A percentile compares a stretch with the other conserved stretches of the same genome.
These are phyloP conservation scores for Shargacucullia verbasci DNA, from an alignment of 2,888 invertebrate species.

Conservation along the genomic window DNA sequence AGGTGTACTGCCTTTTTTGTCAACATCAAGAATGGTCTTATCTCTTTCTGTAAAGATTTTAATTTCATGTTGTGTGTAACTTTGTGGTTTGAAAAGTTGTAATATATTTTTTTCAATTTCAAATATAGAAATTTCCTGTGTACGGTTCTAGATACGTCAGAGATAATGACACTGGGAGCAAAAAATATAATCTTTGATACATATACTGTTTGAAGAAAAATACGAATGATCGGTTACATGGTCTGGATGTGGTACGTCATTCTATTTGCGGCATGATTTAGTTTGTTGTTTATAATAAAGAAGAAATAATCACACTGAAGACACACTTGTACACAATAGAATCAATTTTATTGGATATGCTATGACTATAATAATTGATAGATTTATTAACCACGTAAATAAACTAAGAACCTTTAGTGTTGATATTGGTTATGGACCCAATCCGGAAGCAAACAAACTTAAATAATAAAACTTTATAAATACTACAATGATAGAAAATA, in stretches of 20 bases:
- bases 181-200: slow-evolving; percentile 34
- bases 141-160: slow-evolving; percentile 22
- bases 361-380: no score
- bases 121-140: slow-evolving; percentile 45
- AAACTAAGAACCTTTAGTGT: no score
- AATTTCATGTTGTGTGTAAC: slow-evolving; percentile 40
- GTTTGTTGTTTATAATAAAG: no score
- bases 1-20: slow-evolving; percentile 51
- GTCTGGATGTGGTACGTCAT: slow-evolving; percentile 15
- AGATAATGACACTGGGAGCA: slow-evolving; percentile 35
- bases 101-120: slow-evolving; percentile 30
- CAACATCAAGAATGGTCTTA: slow-evolving; percentile 34
- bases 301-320: no score
- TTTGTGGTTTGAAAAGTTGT: slow-evolving; percentile 44
- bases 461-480: no score
- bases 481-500: no score
- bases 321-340: no score
- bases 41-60: slow-evolving; percentile 52
- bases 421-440: no score
- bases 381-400: no score
- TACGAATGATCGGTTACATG: slow-evolving; percentile 33
- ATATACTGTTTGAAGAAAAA: slow-evolving; percentile 34
- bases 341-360: no score
- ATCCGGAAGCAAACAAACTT: no score
- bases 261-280: slow-evolving; percentile 42